Evolutionary conservation across 1,140 invertebrate genomes (phyloP).

Genomic region (Oedothorax gibbosus): DNA sequence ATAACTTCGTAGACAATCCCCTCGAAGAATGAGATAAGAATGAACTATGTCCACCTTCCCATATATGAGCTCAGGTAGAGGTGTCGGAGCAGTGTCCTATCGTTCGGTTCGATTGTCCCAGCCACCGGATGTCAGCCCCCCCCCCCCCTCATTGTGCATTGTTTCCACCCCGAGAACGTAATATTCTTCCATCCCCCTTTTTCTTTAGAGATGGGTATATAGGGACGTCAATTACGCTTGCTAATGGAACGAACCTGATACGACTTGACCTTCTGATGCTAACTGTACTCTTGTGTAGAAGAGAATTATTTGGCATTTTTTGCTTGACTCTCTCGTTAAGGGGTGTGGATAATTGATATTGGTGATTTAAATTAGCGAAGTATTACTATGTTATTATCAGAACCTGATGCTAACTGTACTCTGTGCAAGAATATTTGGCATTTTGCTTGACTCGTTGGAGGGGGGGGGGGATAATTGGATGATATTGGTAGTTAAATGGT

Average conservation of each 20-base stretch:
- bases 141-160: constrained; percentile 38
- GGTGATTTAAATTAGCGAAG: too few species aligned
- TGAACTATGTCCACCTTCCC: too few species aligned
- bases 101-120: constrained; percentile 55
- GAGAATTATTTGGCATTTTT: too few species aligned
- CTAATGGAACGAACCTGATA: constrained; percentile 39
- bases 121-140: constrained; percentile 9
- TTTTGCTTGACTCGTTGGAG: neutral
- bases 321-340: too few species aligned
- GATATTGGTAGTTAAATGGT: too few species aligned
- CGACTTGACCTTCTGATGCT: constrained; percentile 1
- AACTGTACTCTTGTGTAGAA: too few species aligned
- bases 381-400: too few species aligned
- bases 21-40: too few species aligned
- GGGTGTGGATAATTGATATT: neutral
- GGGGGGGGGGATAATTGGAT: neutral
- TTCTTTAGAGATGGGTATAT: constrained; percentile 9
- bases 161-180: constrained; percentile 37
- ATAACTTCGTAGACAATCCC: too few species aligned
- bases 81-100: constrained; percentile 58
- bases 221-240: constrained; percentile 33
- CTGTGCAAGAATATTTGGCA: too few species aligned
- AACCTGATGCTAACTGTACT: too few species aligned
- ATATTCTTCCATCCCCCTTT: constrained; percentile 22
- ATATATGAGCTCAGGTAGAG: neutral